phyloP scores from a whole-genome alignment of 2,113 vertebrate species.

The Alligator sinensis region DNA sequence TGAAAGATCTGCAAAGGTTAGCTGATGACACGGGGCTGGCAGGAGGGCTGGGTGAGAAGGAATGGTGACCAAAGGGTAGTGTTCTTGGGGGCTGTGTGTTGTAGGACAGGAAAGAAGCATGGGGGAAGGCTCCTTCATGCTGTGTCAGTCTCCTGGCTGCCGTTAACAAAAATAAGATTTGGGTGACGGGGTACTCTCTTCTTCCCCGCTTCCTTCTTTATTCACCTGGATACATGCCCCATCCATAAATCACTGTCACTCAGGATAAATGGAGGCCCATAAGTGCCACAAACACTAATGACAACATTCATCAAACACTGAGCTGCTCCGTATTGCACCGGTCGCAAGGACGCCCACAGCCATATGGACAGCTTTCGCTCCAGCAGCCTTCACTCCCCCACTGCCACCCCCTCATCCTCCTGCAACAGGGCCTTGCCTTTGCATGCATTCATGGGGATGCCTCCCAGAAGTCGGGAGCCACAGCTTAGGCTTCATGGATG shows the following conservation, averaged over 20 bases:
- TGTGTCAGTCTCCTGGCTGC: accelerated
- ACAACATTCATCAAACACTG: constrained; percentile 80
- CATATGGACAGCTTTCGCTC: constrained; percentile 59
- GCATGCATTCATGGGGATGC: neutral
- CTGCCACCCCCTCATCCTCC: neutral
- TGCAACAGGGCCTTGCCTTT: neutral
- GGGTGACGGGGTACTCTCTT: neutral
- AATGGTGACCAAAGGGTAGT: neutral
- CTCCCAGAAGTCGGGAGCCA: neutral
- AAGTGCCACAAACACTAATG: constrained; percentile 73
- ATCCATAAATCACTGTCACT: constrained; percentile 75
- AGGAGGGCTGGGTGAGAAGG: neutral
- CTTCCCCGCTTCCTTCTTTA: neutral
- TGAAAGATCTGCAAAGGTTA: neutral
- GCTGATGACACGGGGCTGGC: accelerated
- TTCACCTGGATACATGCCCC: constrained; percentile 52
- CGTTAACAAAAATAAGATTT: neutral
- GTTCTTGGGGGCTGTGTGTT: neutral
- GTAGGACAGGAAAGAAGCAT: accelerated
- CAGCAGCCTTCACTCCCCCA: constrained; percentile 38
- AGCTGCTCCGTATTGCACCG: constrained; percentile 63
- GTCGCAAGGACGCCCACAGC: constrained; percentile 45
- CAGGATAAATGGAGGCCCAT: constrained; percentile 74
- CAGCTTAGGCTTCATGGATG: neutral
- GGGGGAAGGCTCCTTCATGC: neutral